A percentile compares a stretch with the other conserved stretches of the same genome.
phyloP scores from a whole-genome alignment of 1,140 invertebrate species.

The Drosophila pseudoobscura region DNA sequence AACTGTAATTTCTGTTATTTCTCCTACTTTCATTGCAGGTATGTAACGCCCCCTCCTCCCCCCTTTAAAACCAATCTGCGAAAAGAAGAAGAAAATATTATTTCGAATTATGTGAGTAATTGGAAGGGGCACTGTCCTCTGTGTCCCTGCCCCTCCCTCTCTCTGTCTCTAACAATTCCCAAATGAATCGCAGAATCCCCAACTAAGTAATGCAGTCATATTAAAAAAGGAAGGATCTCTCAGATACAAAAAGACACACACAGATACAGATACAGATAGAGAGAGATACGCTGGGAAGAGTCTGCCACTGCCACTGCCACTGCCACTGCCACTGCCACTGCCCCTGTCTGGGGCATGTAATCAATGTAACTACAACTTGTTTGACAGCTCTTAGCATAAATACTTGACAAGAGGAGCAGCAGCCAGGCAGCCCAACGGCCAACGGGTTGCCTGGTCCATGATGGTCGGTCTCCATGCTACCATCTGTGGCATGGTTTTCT shows the following conservation, averaged over 20 bases:
- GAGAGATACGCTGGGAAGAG: background rate
- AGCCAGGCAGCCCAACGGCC: slow-evolving; percentile 8
- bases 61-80: no score
- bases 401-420: slow-evolving; percentile 62
- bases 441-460: no score
- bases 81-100: slow-evolving; percentile 13
- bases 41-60: slow-evolving; percentile 3
- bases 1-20: slow-evolving; percentile 13
- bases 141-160: background rate
- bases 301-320: slow-evolving; percentile 6
- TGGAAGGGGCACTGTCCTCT: slow-evolving; percentile 6
- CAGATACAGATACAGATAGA: no score
- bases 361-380: slow-evolving; percentile 80
- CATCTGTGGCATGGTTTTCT: no score
- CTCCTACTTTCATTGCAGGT: slow-evolving; percentile 24
- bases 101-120: slow-evolving; percentile 31
- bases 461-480: no score
- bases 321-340: background rate
- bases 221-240: slow-evolving; percentile 32
- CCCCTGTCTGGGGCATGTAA: slow-evolving; percentile 55
- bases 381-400: slow-evolving; percentile 82
- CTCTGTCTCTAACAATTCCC: slow-evolving; percentile 40
- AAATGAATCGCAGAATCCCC: slow-evolving; percentile 34
- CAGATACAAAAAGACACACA: slow-evolving; percentile 7
- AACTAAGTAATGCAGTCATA: slow-evolving; percentile 70